Conservation (phyloP, 1,140 invertebrate genomes). For the Drosophila cardini region DNA sequence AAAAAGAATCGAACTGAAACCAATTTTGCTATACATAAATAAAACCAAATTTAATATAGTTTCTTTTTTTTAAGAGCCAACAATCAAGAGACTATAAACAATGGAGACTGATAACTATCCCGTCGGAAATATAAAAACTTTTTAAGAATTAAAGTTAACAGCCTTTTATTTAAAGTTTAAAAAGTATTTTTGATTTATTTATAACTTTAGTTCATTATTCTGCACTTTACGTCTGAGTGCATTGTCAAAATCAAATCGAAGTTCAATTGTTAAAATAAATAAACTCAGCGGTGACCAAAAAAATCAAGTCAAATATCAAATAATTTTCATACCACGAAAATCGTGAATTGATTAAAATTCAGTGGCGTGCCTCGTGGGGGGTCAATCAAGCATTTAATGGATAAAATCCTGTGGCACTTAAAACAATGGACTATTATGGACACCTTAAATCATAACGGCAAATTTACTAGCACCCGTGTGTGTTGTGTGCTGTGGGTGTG, state of each 20-base stretch:
- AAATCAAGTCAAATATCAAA: slow-evolving; percentile 36
- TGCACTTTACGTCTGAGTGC: neutral
- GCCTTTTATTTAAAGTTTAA: too few relatives aligned
- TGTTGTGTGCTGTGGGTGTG: too few relatives aligned
- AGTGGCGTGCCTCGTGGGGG: slow-evolving; percentile 1
- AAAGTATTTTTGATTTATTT: too few relatives aligned
- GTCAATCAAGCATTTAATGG: slow-evolving; percentile 60
- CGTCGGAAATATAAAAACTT: neutral
- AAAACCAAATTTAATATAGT: slow-evolving; percentile 8
- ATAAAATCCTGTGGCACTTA: slow-evolving; percentile 63
- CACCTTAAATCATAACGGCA: slow-evolving; percentile 76
- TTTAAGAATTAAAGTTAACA: too few relatives aligned
- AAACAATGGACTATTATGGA: slow-evolving; percentile 71
- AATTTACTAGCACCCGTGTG: slow-evolving; percentile 45
- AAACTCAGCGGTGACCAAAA: slow-evolving; percentile 17
- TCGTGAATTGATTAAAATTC: slow-evolving; percentile 47
- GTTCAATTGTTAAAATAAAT: slow-evolving; percentile 50
- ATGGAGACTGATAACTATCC: too few relatives aligned
- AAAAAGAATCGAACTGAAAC: slow-evolving; percentile 1
- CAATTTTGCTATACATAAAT: neutral
- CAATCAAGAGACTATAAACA: too few relatives aligned
- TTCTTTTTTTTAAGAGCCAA: neutral
- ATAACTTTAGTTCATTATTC: too few relatives aligned
- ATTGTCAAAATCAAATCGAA: slow-evolving; percentile 18
- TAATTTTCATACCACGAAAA: slow-evolving; percentile 28